Evolutionary conservation across 2,797 vertebrate genomes (phyloP).

Genomic region (Eutrigla gurnardus): DNA sequence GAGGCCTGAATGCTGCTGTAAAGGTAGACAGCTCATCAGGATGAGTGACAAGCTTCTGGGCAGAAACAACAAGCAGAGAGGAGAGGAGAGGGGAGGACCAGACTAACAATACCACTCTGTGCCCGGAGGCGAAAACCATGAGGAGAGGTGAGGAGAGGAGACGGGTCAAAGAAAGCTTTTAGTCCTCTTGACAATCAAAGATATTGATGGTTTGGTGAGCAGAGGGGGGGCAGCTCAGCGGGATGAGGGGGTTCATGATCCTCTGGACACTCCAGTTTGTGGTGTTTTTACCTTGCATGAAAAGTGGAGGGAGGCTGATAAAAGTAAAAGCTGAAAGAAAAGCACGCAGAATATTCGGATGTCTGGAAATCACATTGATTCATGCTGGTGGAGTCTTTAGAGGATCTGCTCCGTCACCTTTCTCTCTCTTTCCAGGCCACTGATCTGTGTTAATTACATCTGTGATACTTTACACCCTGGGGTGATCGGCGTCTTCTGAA

Average conservation of each 20-base stretch:
- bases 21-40: slow-evolving; percentile 49
- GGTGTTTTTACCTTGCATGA: not conserved
- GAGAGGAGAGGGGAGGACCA: slow-evolving; percentile 34
- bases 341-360: not conserved
- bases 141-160: slow-evolving; percentile 34
- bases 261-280: slow-evolving; percentile 17
- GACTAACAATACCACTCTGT: slow-evolving; percentile 43
- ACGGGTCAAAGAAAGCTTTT: slow-evolving; percentile 36
- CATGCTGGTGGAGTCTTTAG: too few species aligned
- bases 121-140: slow-evolving; percentile 23
- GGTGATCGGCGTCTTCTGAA: not conserved
- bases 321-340: not conserved
- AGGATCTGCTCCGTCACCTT: not conserved
- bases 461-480: not conserved
- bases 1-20: slow-evolving; percentile 29
- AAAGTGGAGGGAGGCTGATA: too few species aligned
- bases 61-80: slow-evolving; percentile 41
- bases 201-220: slow-evolving; percentile 11
- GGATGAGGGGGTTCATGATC: slow-evolving; percentile 6
- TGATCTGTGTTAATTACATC: not conserved
- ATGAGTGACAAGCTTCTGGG: slow-evolving; percentile 54
- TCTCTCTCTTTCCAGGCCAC: not conserved
- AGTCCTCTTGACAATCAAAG: slow-evolving; percentile 50
- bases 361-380: not conserved
- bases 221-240: slow-evolving; percentile 5